Evolutionary conservation across 2,888 invertebrate genomes (phyloP).

Genomic region (Linnaemya vulpina): DNA sequence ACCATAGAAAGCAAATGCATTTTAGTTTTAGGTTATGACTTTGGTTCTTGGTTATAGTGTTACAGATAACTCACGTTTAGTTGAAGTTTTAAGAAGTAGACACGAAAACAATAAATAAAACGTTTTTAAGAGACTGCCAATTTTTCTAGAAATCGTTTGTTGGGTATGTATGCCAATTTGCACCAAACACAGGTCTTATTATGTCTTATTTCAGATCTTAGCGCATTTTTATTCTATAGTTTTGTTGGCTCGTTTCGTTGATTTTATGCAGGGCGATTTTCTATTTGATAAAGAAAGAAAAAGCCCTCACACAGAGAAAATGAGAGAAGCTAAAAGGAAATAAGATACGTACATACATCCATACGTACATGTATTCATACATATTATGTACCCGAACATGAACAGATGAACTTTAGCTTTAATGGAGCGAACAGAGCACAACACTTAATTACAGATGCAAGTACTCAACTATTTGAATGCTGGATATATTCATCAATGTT

Average conservation of each 20-base stretch:
- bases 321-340: slow-evolving; percentile 11
- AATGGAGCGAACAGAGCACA: slow-evolving; percentile 67
- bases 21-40: too few relatives aligned
- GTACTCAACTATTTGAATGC: slow-evolving; percentile 67
- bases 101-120: too few relatives aligned
- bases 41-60: too few relatives aligned
- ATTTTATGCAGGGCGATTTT: slow-evolving; percentile 65
- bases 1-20: too few relatives aligned
- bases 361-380: too few relatives aligned
- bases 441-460: slow-evolving; percentile 72
- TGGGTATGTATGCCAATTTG: slow-evolving; percentile 10
- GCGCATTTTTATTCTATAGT: slow-evolving; percentile 53
- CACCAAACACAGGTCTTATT: slow-evolving; percentile 38
- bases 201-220: slow-evolving; percentile 58
- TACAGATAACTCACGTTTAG: too few relatives aligned
- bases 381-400: too few relatives aligned
- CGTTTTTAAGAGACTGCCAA: too few relatives aligned
- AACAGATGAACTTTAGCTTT: slow-evolving; percentile 38
- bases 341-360: slow-evolving; percentile 12
- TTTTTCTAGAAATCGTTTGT: background rate
- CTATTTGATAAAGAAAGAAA: slow-evolving; percentile 60
- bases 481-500: slow-evolving; percentile 54
- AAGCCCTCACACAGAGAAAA: slow-evolving; percentile 57
- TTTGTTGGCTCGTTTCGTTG: slow-evolving; percentile 43
- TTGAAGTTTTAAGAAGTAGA: too few relatives aligned